Evolutionary conservation across 37 sponge, comb jelly and placozoan genomes (phyloP).

Genomic region (Halichondria panicea): DNA sequence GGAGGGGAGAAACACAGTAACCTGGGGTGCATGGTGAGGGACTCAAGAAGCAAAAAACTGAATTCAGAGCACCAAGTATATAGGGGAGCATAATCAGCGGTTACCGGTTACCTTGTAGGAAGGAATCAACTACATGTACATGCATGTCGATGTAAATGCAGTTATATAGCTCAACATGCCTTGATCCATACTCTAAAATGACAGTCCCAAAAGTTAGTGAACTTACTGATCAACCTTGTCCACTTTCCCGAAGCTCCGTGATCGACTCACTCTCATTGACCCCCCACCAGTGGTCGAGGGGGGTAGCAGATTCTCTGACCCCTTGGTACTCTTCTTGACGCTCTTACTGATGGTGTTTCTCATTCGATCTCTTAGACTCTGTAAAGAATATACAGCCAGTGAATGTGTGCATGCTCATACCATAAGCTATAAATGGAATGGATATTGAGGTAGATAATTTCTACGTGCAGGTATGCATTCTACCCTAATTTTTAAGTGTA

Average conservation of each 20-base stretch:
- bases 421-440: not conserved
- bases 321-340: constrained; percentile 24
- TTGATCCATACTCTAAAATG: not conserved
- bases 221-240: constrained; percentile 49
- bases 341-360: constrained; percentile 33
- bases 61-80: too few species aligned
- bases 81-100: too few species aligned
- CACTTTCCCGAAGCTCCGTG: constrained; percentile 47
- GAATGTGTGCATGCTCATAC: not conserved
- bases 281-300: constrained; percentile 9
- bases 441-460: too few species aligned
- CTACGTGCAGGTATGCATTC: too few species aligned
- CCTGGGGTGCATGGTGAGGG: not conserved
- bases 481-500: too few species aligned
- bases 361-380: constrained; percentile 56
- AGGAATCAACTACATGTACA: too few species aligned
- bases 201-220: not conserved
- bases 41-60: too few species aligned
- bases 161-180: not conserved
- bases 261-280: constrained; percentile 35
- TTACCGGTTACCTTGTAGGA: too few species aligned
- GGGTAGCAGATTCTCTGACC: not conserved
- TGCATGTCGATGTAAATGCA: not conserved
- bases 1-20: not conserved
- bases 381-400: not conserved